Base-by-base conservation (phyloP, 2,113 vertebrate species). In the Tauraco erythrolophus region DNA sequence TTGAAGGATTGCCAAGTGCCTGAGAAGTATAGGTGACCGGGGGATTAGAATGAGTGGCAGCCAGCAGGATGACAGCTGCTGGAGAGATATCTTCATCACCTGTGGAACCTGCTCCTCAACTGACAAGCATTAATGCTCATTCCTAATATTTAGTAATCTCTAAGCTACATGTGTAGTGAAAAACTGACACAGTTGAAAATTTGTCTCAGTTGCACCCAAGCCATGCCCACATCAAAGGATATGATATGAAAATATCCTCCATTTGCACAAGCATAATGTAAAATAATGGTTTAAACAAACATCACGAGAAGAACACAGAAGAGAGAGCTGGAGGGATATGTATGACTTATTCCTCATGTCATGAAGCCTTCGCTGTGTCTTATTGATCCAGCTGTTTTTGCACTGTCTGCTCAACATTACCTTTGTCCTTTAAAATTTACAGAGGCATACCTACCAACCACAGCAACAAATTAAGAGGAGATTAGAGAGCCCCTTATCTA, bases 21-120 rank as follows among this genome's bases (percentile, higher is more conserved):
- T 48, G 65, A 85, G 89, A 93, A 94, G 89, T 93, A 80, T 28
- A 86, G 69, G 88, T 74, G 89, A 51, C 7, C 0, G 48, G 43
- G 62, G 84, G 94, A 97, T 94, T 94, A 96, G 89, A 88, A 43
- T 76, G 84, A 95, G 87, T 93, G 84, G 66, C 93, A 94, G 81
- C 66, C 50, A 0, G 0, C 28, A 46, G 84, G 88, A 41, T 69
- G 88, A 62, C 89, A 89, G 92, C 89, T 82, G 89, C 94, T 61
- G 53, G 41, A 82, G 89, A 89, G 93, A 85, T 95, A 96, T 83
- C 92, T 93, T 88, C 57, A 75, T 19, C 81, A 89, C 94, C 87
- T 95, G 66, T 95, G 79, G 83, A 92, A 96, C 64, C 54, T 84
- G 68, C 64, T 95, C 64, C 69, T 2, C 7, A 71, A 68, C 57